Percentiles rank a stretch among this genome's conserved stretches.
Conservation (phyloP, 2,797 vertebrate genomes). For the Harpagifer antarcticus region DNA sequence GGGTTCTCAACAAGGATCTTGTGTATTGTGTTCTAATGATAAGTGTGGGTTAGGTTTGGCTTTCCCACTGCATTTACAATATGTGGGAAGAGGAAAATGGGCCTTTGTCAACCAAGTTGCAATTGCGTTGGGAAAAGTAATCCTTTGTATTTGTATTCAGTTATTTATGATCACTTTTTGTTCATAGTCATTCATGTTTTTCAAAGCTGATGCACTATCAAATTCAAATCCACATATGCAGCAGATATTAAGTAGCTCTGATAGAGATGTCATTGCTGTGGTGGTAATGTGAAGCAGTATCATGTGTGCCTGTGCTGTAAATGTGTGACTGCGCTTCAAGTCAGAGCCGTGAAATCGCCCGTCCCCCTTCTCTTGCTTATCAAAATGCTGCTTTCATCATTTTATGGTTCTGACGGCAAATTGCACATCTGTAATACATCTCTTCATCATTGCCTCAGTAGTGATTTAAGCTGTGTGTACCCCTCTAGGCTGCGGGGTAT, state of each 20-base stretch:
- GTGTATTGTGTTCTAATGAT: too few species aligned
- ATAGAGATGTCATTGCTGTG: neutral
- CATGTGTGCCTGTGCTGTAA: neutral
- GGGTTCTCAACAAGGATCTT: too few species aligned
- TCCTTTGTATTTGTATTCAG: too few species aligned
- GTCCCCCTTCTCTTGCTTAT: constrained; percentile 36
- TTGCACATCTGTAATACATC: constrained; percentile 51
- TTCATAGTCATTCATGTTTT: neutral
- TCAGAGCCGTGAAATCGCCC: constrained; percentile 37
- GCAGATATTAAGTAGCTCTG: neutral
- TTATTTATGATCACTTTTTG: too few species aligned
- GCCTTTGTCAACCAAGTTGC: too few species aligned
- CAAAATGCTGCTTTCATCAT: constrained; percentile 54
- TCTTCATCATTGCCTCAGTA: constrained; percentile 32
- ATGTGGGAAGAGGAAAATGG: too few species aligned
- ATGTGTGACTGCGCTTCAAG: constrained; percentile 21
- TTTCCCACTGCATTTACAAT: too few species aligned
- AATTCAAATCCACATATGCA: neutral
- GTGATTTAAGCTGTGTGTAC: constrained; percentile 37
- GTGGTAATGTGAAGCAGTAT: neutral
- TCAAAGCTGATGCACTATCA: neutral
- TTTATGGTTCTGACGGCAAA: constrained; percentile 14
- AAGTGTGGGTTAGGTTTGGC: too few species aligned
- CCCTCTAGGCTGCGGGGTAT: constrained; percentile 29
- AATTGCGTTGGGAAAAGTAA: too few species aligned